Percentiles rank a stretch among this genome's conserved stretches.
phyloP scores from a whole-genome alignment of 2,113 vertebrate species.

The human (Homo sapiens) region DNA sequence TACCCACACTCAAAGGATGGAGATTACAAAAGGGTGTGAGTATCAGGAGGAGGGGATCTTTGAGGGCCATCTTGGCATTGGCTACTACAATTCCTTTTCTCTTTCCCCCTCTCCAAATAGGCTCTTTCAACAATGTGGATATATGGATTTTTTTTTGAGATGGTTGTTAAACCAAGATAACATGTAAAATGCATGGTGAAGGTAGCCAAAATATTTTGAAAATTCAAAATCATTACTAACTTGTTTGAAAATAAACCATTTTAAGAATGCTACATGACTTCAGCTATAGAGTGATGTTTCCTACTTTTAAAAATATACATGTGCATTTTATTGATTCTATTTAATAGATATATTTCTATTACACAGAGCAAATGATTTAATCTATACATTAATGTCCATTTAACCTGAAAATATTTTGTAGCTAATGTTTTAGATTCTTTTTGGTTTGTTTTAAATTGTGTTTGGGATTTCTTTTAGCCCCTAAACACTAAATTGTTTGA shows the following conservation, averaged over 20 bases:
- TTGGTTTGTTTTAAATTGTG: constrained; percentile 17
- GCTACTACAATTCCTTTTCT: not conserved
- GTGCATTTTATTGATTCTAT: not conserved
- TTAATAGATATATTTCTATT: not conserved
- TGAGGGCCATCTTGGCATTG: not conserved
- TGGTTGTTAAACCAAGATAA: not conserved
- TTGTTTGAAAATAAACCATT: not conserved
- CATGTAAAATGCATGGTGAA: not conserved
- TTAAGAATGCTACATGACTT: not conserved
- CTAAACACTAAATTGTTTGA: constrained; percentile 11
- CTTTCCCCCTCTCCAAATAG: not conserved
- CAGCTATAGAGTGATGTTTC: not conserved
- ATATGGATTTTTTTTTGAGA: not conserved
- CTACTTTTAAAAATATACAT: not conserved
- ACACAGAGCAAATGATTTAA: not conserved
- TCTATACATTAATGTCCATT: not conserved
- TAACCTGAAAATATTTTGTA: constrained; percentile 5
- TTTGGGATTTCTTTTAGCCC: constrained; percentile 42
- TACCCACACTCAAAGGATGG: not conserved
- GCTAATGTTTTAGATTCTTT: not conserved
- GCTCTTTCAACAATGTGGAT: not conserved
- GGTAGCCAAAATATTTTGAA: not conserved
- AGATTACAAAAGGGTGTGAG: not conserved
- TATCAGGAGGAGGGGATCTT: not conserved
- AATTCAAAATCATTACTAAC: not conserved